A percentile compares a stretch with the other conserved stretches of the same genome.
These are phyloP conservation scores for Sericinus montela DNA, from an alignment of 2,888 invertebrate species.

Conservation along the genomic window DNA sequence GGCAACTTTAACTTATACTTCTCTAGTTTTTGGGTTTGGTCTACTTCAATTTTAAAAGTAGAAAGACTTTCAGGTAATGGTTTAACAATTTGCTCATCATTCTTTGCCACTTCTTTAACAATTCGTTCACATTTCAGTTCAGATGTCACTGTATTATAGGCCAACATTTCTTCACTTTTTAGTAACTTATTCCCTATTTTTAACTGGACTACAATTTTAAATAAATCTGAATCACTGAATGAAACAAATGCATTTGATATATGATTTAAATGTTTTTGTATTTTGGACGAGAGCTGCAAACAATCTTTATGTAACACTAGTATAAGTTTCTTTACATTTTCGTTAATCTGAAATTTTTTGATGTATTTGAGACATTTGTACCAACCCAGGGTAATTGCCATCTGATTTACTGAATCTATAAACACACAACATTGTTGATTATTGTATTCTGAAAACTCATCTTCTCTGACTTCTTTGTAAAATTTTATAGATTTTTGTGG, in stretches of 20 bases:
- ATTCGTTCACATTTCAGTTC: conserved; percentile 44
- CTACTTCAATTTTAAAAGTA: conserved; percentile 83
- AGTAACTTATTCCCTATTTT: conserved; percentile 77
- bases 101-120: conserved; percentile 40
- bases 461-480: conserved; percentile 37
- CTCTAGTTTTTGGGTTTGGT: conserved; percentile 80
- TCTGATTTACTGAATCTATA: conserved; percentile 67
- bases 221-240: conserved; percentile 38
- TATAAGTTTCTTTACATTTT: conserved; percentile 49
- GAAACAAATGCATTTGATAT: conserved; percentile 58
- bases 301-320: conserved; percentile 73
- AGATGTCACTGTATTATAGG: conserved; percentile 48
- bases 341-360: conserved; percentile 35
- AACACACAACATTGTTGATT: conserved; percentile 44
- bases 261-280: conserved; percentile 65
- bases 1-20: conserved; percentile 81
- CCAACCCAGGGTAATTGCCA: conserved; percentile 60
- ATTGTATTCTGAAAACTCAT: conserved; percentile 31
- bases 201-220: conserved; percentile 52
- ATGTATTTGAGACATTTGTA: conserved; percentile 44
- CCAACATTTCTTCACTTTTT: conserved; percentile 58
- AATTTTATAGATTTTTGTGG: conserved; percentile 34
- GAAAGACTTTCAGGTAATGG: conserved; percentile 63
- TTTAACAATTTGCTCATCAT: conserved; percentile 54
- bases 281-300: conserved; percentile 51